Conservation (phyloP, 2,888 invertebrate genomes). For the Phaonia tiefii region DNA sequence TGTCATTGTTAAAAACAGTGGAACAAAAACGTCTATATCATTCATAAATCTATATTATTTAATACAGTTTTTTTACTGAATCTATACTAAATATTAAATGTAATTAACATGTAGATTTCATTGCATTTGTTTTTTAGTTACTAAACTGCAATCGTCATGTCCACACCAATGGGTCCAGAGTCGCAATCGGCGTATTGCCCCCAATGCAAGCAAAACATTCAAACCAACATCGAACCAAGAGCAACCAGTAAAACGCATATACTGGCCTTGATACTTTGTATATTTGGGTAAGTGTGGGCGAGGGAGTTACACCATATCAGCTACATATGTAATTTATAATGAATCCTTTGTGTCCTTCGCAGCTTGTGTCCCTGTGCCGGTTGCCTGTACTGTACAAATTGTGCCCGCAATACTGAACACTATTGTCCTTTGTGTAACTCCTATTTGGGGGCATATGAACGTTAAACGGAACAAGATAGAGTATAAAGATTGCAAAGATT, state of each 20-base stretch:
- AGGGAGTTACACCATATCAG: neutral
- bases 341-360: constrained; percentile 15
- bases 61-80: no score
- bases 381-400: constrained; percentile 82
- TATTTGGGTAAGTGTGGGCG: constrained; percentile 72
- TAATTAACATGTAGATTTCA: neutral
- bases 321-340: neutral
- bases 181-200: constrained; percentile 78
- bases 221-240: constrained; percentile 77
- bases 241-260: constrained; percentile 76
- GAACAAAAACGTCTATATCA: no score
- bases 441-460: constrained; percentile 81
- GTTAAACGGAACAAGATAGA: constrained; percentile 64
- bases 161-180: constrained; percentile 71
- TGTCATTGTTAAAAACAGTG: no score
- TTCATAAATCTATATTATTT: neutral
- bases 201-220: constrained; percentile 80
- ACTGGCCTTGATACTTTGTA: constrained; percentile 75
- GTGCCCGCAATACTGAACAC: constrained; percentile 82
- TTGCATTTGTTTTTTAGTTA: constrained; percentile 31
- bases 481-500: no score
- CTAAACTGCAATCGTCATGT: constrained; percentile 66
- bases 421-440: constrained; percentile 83
- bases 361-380: constrained; percentile 82
- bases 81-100: neutral